phyloP scores from a whole-genome alignment of 2,113 vertebrate genomes.

The Phaethon lepturus region DNA sequence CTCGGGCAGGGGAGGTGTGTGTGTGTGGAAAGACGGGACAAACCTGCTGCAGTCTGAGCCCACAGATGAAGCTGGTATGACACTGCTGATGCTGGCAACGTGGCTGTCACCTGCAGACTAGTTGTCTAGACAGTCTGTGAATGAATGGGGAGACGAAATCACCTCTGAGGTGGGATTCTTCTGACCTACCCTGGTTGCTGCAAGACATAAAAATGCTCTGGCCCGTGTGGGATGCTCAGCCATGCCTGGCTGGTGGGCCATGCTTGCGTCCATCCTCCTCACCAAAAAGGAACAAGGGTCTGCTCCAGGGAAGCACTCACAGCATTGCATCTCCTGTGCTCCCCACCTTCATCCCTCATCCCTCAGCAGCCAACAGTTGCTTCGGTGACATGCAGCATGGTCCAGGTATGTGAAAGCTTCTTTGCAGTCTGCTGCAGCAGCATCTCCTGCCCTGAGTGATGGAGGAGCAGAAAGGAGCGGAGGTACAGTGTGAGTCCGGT shows the following conservation, averaged over 20 bases:
- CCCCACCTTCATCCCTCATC: not conserved
- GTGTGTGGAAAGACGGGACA: not conserved
- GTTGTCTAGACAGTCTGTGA: not conserved
- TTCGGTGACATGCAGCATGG: not conserved
- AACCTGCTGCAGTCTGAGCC: not conserved
- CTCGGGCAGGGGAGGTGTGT: accelerated
- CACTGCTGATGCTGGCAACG: accelerated
- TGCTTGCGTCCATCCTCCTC: not conserved
- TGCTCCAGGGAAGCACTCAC: not conserved
- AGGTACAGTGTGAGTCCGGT: not conserved
- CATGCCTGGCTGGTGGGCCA: not conserved
- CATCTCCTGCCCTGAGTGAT: not conserved
- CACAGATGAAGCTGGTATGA: accelerated
- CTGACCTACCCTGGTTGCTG: not conserved
- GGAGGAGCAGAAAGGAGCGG: not conserved
- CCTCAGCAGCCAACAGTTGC: not conserved
- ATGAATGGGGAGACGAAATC: not conserved
- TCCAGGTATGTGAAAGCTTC: not conserved
- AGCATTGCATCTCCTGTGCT: not conserved
- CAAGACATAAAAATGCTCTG: not conserved
- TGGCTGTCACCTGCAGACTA: not conserved
- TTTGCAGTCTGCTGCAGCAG: not conserved
- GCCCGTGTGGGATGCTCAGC: not conserved
- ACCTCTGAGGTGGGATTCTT: not conserved
- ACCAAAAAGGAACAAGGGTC: not conserved